Conservation (phyloP, 2,797 vertebrate genomes). For the Melanitta fusca region DNA sequence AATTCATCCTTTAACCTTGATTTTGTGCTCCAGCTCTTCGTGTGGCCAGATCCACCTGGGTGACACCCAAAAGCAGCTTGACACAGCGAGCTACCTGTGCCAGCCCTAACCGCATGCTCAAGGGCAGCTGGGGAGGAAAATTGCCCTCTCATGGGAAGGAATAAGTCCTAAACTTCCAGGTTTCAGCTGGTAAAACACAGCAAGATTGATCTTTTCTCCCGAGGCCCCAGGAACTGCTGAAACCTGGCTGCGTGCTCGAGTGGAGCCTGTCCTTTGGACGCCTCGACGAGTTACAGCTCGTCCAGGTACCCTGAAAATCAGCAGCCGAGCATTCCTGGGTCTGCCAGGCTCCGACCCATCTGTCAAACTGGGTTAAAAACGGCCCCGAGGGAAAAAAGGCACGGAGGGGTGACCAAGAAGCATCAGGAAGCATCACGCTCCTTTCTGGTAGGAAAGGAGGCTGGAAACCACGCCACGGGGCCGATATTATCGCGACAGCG, state of each 20-base stretch:
- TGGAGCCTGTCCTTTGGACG: background rate
- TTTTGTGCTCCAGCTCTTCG: background rate
- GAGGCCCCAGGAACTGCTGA: background rate
- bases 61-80: background rate
- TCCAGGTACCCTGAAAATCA: background rate
- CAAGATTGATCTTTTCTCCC: background rate
- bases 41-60: rapidly evolving
- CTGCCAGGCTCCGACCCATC: background rate
- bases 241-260: background rate
- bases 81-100: background rate
- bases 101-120: background rate
- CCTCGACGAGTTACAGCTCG: background rate
- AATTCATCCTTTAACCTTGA: background rate
- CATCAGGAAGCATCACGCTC: background rate
- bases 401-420: background rate
- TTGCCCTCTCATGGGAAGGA: background rate
- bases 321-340: background rate
- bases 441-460: background rate
- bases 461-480: background rate
- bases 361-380: slow-evolving; percentile 4
- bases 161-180: background rate
- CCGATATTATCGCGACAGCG: background rate
- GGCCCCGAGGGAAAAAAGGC: background rate
- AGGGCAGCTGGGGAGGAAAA: background rate
- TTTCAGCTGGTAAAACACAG: background rate